phyloP scores from a whole-genome alignment of 2,888 invertebrate species.

The Pristionchus entomophagus region DNA sequence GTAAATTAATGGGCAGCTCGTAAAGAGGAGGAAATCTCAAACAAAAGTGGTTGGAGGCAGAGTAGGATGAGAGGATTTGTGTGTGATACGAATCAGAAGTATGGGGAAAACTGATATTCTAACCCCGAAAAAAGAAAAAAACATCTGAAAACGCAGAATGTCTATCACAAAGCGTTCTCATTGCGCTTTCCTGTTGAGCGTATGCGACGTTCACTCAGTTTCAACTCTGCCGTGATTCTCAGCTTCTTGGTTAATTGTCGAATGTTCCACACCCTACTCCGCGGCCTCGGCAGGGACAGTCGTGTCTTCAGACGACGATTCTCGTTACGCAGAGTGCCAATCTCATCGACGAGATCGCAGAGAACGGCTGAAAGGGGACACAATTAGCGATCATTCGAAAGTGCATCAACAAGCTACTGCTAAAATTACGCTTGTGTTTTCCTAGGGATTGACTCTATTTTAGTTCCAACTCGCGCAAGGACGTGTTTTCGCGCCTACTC shows the following conservation, averaged over 20 bases:
- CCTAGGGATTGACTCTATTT: too few relatives aligned
- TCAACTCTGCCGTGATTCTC: too few relatives aligned
- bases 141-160: not conserved
- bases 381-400: too few relatives aligned
- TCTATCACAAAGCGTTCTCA: not conserved
- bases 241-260: too few relatives aligned
- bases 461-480: too few relatives aligned
- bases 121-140: too few relatives aligned
- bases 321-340: slow-evolving; percentile 69
- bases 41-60: not conserved
- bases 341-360: slow-evolving; percentile 73
- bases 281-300: slow-evolving; percentile 54
- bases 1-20: slow-evolving; percentile 33
- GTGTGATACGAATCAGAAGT: not conserved
- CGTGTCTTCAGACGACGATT: slow-evolving; percentile 70
- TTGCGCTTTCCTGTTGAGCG: not conserved
- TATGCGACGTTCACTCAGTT: too few relatives aligned
- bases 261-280: not conserved
- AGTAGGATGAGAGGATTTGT: not conserved
- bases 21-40: not conserved
- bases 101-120: too few relatives aligned
- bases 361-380: slow-evolving; percentile 53
- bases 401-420: too few relatives aligned
- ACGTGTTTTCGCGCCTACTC: too few relatives aligned
- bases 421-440: too few relatives aligned